Percentiles rank a stretch among this genome's conserved stretches.
Evolutionary conservation across 2,113 vertebrate species (phyloP).

Genomic region (Otolemur garnettii): DNA sequence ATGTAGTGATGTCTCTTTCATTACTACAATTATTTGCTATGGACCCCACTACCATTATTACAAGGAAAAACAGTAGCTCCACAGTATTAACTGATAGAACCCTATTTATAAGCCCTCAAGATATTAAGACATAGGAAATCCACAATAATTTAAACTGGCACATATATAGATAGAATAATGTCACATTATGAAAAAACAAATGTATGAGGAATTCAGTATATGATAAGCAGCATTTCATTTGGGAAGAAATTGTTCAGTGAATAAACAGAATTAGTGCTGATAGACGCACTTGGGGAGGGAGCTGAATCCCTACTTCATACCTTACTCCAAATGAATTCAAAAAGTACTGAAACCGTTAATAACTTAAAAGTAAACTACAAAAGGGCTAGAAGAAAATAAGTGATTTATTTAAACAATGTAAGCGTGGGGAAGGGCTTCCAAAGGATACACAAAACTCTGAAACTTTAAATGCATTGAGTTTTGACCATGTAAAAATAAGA

Average conservation of each 20-base stretch:
- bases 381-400: not conserved
- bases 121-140: not conserved
- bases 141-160: not conserved
- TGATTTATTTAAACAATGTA: conserved; percentile 26
- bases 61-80: conserved; percentile 5
- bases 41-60: not conserved
- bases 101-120: not conserved
- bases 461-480: not conserved
- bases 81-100: not conserved
- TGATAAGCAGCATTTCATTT: not conserved
- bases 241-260: not conserved
- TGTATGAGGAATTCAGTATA: not conserved
- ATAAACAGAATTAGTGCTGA: conserved; percentile 7
- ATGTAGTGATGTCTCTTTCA: not conserved
- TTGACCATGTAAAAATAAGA: conserved; percentile 24
- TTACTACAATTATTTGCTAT: not conserved
- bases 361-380: not conserved
- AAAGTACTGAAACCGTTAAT: not conserved
- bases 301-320: not conserved
- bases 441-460: not conserved
- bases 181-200: not conserved
- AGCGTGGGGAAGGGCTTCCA: not conserved
- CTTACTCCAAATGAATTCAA: not conserved
- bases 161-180: not conserved
- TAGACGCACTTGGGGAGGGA: fast-evolving